A percentile compares a stretch with the other conserved stretches of the same genome.
phyloP scores from a whole-genome alignment of 2,888 invertebrate species.

The Acronicta psi region DNA sequence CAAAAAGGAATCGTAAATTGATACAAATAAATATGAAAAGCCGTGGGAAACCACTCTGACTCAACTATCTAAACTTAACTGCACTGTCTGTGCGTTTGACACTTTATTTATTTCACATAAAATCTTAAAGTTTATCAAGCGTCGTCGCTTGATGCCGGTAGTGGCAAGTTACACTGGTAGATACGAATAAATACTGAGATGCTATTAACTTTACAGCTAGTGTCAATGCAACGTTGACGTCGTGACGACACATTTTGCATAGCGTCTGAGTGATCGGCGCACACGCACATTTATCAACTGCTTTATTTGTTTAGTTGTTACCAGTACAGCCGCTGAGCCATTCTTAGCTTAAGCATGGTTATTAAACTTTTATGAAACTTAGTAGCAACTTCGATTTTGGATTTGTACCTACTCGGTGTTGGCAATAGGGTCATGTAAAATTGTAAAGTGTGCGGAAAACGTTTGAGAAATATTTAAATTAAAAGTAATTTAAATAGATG shows the following conservation, averaged over 20 bases:
- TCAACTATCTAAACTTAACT: constrained; percentile 22
- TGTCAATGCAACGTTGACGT: too few relatives aligned
- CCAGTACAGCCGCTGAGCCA: too few relatives aligned
- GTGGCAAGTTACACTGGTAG: constrained; percentile 1
- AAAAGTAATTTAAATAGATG: constrained; percentile 13
- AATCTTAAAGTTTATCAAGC: constrained; percentile 24
- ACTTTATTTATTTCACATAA: constrained; percentile 26
- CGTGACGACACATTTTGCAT: too few relatives aligned
- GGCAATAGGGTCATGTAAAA: too few relatives aligned
- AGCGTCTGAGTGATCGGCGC: too few relatives aligned
- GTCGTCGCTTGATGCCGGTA: not conserved
- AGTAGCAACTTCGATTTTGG: too few relatives aligned
- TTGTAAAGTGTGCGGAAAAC: not conserved
- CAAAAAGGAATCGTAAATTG: constrained; percentile 47
- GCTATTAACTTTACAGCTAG: not conserved
- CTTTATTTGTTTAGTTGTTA: too few relatives aligned
- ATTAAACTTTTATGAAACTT: too few relatives aligned
- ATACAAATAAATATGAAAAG: constrained; percentile 67
- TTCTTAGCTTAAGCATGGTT: too few relatives aligned
- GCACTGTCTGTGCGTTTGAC: constrained; percentile 21
- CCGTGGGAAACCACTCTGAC: constrained; percentile 51
- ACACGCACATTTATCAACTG: too few relatives aligned
- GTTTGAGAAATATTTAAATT: not conserved
- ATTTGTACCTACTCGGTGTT: too few relatives aligned
- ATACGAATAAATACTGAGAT: constrained; percentile 5